Conservation (phyloP, 2,888 invertebrate genomes). For the Conistra vaccinii region DNA sequence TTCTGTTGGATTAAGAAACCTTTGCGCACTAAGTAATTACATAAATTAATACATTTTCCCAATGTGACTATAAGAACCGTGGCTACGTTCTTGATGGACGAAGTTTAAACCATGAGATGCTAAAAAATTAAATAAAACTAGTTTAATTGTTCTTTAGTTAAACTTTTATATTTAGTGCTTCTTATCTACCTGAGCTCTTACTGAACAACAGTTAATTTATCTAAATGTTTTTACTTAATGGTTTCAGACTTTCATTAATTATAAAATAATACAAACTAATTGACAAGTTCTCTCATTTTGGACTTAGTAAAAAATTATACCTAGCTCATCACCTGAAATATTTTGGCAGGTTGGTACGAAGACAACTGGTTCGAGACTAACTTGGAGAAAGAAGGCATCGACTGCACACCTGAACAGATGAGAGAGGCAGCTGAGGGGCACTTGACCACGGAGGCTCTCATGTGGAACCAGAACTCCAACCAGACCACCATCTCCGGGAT, state of each 20-base stretch:
- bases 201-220: background rate
- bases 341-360: slow-evolving; percentile 97
- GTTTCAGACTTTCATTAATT: background rate
- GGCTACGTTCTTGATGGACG: slow-evolving; percentile 23
- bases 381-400: slow-evolving; percentile 95
- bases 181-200: background rate
- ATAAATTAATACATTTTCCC: slow-evolving; percentile 31
- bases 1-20: slow-evolving; percentile 31
- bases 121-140: slow-evolving; percentile 6
- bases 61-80: slow-evolving; percentile 23
- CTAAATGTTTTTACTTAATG: no score
- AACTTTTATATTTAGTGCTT: slow-evolving; percentile 18
- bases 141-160: background rate
- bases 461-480: slow-evolving; percentile 98
- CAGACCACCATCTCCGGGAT: slow-evolving; percentile 98
- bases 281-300: background rate
- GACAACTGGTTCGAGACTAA: slow-evolving; percentile 99
- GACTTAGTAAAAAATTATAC: background rate
- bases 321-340: background rate
- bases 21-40: slow-evolving; percentile 36
- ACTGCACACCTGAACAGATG: slow-evolving; percentile 98
- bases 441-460: slow-evolving; percentile 99
- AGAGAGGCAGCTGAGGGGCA: slow-evolving; percentile 98
- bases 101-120: slow-evolving; percentile 20
- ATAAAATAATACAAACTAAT: background rate